phyloP scores from a whole-genome alignment of 2,888 invertebrate genomes.

The Cancer borealis region DNA sequence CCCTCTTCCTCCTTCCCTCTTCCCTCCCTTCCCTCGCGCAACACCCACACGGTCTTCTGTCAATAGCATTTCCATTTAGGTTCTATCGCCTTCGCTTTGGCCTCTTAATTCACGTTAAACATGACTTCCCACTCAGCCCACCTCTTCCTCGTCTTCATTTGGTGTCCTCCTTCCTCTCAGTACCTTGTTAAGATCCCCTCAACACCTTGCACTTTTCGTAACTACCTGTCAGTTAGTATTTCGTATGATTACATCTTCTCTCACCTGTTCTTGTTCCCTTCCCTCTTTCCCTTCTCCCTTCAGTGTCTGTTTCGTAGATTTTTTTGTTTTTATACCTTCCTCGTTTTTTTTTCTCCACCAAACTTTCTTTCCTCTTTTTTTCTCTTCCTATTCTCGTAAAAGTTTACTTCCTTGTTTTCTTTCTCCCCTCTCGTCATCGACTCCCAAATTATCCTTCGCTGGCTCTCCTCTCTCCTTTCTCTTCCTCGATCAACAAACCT shows the following conservation, averaged over 20 bases:
- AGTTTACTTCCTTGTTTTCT: neutral
- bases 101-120: constrained; percentile 6
- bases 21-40: neutral
- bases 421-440: neutral
- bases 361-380: neutral
- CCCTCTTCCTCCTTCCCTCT: neutral
- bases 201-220: neutral
- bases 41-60: neutral
- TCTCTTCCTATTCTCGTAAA: neutral
- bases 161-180: neutral
- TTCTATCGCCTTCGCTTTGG: neutral
- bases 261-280: neutral
- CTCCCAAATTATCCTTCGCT: neutral
- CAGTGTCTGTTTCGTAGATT: too few species aligned
- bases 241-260: neutral
- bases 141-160: neutral
- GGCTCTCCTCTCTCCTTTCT: neutral
- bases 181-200: neutral
- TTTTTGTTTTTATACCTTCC: neutral
- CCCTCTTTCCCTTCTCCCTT: neutral
- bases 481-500: neutral
- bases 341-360: neutral
- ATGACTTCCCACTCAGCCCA: neutral
- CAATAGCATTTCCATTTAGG: constrained; percentile 7
- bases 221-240: neutral